phyloP scores from a whole-genome alignment of 92 coral and sea anemone species.

The Parazoanthus atlanticus region DNA sequence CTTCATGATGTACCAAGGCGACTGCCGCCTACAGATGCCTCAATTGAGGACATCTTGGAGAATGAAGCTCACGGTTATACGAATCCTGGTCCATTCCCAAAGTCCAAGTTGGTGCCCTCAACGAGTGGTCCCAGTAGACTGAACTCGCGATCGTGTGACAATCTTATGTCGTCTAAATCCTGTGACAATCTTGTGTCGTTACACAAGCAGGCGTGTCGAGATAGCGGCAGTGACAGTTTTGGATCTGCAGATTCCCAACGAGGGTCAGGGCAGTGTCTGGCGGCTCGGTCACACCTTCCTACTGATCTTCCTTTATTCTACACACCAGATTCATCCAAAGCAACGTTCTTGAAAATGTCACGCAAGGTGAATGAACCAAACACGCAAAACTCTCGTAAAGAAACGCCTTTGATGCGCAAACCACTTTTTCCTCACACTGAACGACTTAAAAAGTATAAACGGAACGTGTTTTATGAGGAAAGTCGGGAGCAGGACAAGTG shows the following conservation, averaged over 20 bases:
- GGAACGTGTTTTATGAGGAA: conserved; percentile 29
- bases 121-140: conserved; percentile 39
- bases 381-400: background rate
- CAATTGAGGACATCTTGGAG: conserved; percentile 3
- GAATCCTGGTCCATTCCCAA: background rate
- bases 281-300: conserved; percentile 46
- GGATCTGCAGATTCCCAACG: conserved; percentile 6
- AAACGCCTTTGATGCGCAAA: conserved; percentile 24
- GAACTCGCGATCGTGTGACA: conserved; percentile 8
- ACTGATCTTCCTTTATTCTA: conserved; percentile 61
- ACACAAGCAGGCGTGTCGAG: conserved; percentile 2
- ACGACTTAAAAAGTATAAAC: conserved; percentile 33
- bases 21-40: background rate
- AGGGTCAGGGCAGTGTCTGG: conserved; percentile 16
- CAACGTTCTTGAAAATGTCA: conserved; percentile 19
- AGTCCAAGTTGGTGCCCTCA: conserved; percentile 21
- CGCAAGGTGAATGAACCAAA: background rate
- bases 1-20: conserved; percentile 27
- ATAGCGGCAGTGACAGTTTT: conserved; percentile 29
- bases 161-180: conserved; percentile 1
- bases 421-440: conserved; percentile 35
- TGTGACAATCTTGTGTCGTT: conserved; percentile 18
- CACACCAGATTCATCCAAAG: conserved; percentile 45
- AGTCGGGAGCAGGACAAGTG: conserved; percentile 28
- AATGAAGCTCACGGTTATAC: background rate